Percentiles rank a stretch among this genome's conserved stretches.
These are phyloP conservation scores for Picus viridis DNA, from an alignment of 2,797 vertebrate genomes.

Conservation along the genomic window DNA sequence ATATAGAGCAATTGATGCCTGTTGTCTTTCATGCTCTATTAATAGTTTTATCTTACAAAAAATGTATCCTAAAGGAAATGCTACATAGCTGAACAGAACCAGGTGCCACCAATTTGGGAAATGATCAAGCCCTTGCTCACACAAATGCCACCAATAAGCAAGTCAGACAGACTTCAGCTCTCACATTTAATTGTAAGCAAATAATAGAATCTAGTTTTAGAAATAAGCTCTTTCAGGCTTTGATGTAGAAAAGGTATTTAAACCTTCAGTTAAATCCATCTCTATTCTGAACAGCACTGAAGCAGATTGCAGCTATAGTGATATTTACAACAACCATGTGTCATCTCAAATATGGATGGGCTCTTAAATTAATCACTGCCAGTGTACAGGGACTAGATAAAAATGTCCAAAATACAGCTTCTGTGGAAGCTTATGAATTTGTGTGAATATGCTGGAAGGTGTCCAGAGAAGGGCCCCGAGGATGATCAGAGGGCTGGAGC, in stretches of 20 bases:
- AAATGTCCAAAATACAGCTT: background rate
- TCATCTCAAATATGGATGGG: background rate
- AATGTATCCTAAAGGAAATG: background rate
- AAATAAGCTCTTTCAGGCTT: background rate
- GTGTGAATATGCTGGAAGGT: background rate
- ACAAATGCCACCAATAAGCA: background rate
- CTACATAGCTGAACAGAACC: background rate
- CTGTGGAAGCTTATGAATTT: background rate
- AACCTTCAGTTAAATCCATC: background rate
- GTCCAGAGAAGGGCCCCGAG: too few relatives aligned
- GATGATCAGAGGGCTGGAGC: too few relatives aligned
- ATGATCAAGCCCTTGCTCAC: background rate
- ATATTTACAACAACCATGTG: background rate
- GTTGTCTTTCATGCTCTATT: background rate
- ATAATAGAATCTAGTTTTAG: background rate
- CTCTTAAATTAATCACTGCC: background rate
- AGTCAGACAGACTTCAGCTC: background rate
- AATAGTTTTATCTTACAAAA: background rate
- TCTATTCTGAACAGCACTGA: background rate
- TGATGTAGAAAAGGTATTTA: background rate
- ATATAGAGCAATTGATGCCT: background rate
- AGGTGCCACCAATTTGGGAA: background rate
- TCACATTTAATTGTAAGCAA: background rate
- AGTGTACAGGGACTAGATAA: background rate
- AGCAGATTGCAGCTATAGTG: background rate